Conservation (phyloP, 2,113 vertebrate species). For the Antigone vipio region DNA sequence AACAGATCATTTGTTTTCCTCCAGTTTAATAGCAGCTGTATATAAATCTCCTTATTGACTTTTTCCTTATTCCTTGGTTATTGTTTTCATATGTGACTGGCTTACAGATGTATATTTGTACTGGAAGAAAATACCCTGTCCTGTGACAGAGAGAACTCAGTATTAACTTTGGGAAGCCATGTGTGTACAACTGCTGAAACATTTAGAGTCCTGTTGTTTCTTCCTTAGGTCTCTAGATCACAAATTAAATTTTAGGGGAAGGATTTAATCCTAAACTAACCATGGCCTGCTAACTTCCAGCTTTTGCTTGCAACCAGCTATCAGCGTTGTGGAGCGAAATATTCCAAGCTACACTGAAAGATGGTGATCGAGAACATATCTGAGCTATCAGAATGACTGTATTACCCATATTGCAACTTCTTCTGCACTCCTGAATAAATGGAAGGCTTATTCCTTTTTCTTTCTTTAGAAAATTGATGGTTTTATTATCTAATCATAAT, state of each 20-base stretch:
- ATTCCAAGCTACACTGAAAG: neutral
- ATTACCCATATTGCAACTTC: neutral
- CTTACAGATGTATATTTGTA: neutral
- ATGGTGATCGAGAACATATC: neutral
- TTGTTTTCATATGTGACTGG: constrained; percentile 59
- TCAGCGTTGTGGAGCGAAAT: neutral
- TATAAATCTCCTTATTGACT: constrained; percentile 61
- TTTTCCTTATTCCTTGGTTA: constrained; percentile 36
- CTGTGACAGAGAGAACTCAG: neutral
- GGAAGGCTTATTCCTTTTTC: neutral
- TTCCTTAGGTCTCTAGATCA: neutral
- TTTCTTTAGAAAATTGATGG: neutral
- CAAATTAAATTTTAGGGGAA: constrained; percentile 2
- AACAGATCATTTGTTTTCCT: constrained; percentile 49
- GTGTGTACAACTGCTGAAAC: neutral
- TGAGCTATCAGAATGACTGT: neutral
- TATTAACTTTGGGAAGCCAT: neutral
- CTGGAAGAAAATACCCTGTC: neutral
- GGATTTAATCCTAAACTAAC: neutral
- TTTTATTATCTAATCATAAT: neutral
- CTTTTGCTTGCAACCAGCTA: neutral
- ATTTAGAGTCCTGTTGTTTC: neutral
- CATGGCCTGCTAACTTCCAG: neutral
- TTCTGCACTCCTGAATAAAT: neutral
- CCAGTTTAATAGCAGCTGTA: constrained; percentile 53